These are phyloP conservation scores for Hirudo medicinalis DNA, from an alignment of 1,140 invertebrate genomes.

Conservation along the genomic window DNA sequence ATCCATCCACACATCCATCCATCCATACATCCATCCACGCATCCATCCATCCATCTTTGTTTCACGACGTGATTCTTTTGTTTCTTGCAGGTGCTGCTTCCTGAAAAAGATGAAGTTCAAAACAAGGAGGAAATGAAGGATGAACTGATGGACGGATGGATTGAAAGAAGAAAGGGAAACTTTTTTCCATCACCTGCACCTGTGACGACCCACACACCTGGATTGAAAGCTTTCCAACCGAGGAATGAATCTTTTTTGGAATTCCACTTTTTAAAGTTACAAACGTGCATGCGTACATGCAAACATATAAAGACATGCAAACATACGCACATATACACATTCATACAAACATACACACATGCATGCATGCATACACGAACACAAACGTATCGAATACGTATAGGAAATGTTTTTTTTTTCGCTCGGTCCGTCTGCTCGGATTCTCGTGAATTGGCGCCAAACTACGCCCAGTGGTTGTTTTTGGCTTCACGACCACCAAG, in stretches of 20 bases:
- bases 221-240: too few species aligned
- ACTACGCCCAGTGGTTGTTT: too few species aligned
- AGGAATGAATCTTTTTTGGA: too few species aligned
- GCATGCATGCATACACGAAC: not conserved
- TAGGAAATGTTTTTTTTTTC: too few species aligned
- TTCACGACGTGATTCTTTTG: too few species aligned
- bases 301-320: not conserved
- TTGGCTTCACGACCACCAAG: too few species aligned
- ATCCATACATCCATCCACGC: too few species aligned
- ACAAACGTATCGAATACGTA: not conserved
- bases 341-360: not conserved
- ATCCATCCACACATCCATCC: too few species aligned
- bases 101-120: conserved; percentile 11
- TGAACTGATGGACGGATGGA: not conserved
- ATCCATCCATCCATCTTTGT: too few species aligned
- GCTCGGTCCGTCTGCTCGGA: too few species aligned
- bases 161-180: conserved; percentile 7
- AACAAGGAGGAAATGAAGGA: conserved; percentile 1
- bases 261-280: not conserved
- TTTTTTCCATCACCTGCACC: not conserved
- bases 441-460: too few species aligned
- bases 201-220: not conserved
- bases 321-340: too few species aligned
- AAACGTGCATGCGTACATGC: not conserved
- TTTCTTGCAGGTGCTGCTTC: not conserved